Conservation (phyloP, 2,888 invertebrate genomes). For the Carpatolechia fugitivella region DNA sequence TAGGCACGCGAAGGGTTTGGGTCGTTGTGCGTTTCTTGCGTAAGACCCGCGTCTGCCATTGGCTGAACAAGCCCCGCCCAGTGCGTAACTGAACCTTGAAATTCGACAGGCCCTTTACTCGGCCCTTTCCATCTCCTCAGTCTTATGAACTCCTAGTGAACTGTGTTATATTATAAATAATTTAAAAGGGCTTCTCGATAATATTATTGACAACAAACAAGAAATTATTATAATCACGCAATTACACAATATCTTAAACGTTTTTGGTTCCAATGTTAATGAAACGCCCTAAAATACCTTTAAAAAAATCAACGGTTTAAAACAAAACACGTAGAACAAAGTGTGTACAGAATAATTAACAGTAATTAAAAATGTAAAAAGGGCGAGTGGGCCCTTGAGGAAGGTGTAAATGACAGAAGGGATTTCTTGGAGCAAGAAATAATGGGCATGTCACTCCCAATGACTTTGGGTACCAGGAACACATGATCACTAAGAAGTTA, state of each 20-base stretch:
- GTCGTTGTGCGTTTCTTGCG: constrained; percentile 64
- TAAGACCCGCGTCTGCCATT: constrained; percentile 56
- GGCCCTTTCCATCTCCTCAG: constrained; percentile 65
- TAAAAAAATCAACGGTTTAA: neutral
- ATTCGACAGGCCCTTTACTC: constrained; percentile 63
- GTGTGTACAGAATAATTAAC: constrained; percentile 37
- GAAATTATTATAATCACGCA: constrained; percentile 25
- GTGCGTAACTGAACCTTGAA: constrained; percentile 71
- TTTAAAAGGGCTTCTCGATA: constrained; percentile 72
- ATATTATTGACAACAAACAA: constrained; percentile 34
- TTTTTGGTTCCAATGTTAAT: neutral
- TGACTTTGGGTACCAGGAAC: constrained; percentile 76
- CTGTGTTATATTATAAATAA: constrained; percentile 80
- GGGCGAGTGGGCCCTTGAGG: constrained; percentile 31
- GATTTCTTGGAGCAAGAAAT: constrained; percentile 67
- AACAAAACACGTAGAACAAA: constrained; percentile 20
- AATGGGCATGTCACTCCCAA: constrained; percentile 81
- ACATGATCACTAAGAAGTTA: constrained; percentile 50
- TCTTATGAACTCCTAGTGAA: constrained; percentile 65
- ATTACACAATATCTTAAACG: neutral
- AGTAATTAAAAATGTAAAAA: constrained; percentile 53
- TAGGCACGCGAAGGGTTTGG: constrained; percentile 35
- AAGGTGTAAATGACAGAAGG: constrained; percentile 70
- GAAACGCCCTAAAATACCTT: neutral
- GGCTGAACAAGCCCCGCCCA: constrained; percentile 69